A percentile compares a stretch with the other conserved stretches of the same genome.
These are phyloP conservation scores for Pterophyllum scalare DNA, from an alignment of 2,113 vertebrate genomes.

Conservation along the genomic window DNA sequence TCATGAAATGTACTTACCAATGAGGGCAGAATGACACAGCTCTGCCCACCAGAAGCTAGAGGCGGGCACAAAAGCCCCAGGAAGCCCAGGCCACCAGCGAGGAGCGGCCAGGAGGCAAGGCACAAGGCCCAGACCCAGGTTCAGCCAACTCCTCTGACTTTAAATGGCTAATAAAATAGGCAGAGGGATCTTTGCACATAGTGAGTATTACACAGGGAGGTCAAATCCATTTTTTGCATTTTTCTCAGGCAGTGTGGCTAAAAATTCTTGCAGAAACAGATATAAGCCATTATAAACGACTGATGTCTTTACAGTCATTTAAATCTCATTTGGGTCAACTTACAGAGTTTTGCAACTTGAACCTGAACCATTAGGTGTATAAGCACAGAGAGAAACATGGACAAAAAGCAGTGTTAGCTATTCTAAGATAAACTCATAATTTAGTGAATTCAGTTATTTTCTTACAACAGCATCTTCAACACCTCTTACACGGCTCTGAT, in stretches of 20 bases:
- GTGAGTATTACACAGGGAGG: not conserved
- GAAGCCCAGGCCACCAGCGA: no score
- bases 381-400: fast-evolving
- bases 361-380: not conserved
- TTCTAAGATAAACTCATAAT: not conserved
- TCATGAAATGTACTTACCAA: no score
- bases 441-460: not conserved
- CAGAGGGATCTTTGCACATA: not conserved
- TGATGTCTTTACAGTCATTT: not conserved
- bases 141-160: no score
- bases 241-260: not conserved
- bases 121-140: no score
- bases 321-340: not conserved
- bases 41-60: no score
- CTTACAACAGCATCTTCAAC: not conserved
- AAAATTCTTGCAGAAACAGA: not conserved
- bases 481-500: not conserved
- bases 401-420: no score
- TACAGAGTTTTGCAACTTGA: not conserved
- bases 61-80: no score
- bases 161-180: not conserved
- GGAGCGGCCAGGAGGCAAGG: no score
- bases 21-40: no score
- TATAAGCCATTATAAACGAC: not conserved
- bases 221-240: not conserved